These are phyloP conservation scores for Elephas maximus DNA, from an alignment of 2,113 vertebrate species.

Conservation along the genomic window DNA sequence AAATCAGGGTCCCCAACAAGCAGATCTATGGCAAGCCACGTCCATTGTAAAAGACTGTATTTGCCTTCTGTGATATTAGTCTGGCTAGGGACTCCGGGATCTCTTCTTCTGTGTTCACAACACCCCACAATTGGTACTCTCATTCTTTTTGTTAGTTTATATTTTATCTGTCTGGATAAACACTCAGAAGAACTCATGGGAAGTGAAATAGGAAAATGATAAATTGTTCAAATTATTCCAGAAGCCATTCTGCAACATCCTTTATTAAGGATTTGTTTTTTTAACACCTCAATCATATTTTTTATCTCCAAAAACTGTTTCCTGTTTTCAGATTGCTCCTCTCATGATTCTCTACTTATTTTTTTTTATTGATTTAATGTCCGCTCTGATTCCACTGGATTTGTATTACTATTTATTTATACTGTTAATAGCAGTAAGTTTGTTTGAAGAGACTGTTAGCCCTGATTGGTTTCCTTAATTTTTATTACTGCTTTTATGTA, in stretches of 20 bases:
- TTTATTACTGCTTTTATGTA: constrained; percentile 5
- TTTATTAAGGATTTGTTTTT: constrained; percentile 3
- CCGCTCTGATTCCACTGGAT: background rate
- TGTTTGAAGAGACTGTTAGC: background rate
- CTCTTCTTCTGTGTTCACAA: background rate
- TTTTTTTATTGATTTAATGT: constrained; percentile 22
- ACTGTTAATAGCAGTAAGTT: background rate
- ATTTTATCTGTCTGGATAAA: background rate
- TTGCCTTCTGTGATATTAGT: background rate
- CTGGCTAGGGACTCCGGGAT: background rate
- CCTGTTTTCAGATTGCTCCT: background rate
- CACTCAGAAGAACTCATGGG: no score
- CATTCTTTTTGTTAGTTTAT: background rate
- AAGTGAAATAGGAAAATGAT: background rate
- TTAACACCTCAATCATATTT: background rate
- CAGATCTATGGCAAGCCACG: background rate
- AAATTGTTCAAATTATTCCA: background rate
- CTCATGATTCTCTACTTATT: constrained; percentile 30
- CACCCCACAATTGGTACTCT: background rate
- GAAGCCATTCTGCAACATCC: background rate
- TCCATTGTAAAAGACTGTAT: background rate
- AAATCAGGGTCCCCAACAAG: background rate
- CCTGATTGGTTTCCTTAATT: background rate
- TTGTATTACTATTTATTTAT: constrained; percentile 7
- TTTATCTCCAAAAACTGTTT: background rate